Percentiles rank a stretch among this genome's conserved stretches.
Conservation (phyloP, 2,888 invertebrate genomes). For the Linyphia triangularis region DNA sequence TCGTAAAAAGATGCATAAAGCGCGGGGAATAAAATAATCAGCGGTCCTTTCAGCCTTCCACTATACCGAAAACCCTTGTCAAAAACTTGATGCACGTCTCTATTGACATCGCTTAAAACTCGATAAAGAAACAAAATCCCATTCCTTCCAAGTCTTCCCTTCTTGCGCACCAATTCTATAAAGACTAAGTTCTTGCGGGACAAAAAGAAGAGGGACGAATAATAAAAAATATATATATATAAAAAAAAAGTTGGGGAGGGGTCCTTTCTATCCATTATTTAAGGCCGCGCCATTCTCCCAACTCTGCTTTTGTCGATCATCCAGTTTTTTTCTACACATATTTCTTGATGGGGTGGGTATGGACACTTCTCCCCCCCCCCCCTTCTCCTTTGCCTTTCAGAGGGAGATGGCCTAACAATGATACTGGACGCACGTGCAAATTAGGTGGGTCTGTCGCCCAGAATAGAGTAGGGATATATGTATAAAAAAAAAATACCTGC, state of each 20-base stretch:
- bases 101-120: background rate
- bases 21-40: background rate
- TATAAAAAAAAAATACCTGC: background rate
- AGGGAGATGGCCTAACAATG: background rate
- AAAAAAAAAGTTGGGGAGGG: background rate
- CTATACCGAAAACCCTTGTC: background rate
- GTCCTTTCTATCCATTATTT: background rate
- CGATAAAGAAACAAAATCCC: background rate
- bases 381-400: background rate
- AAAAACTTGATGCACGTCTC: conserved; percentile 3
- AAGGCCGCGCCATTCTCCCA: background rate
- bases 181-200: too few relatives aligned
- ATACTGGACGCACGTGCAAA: background rate
- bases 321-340: background rate
- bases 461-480: too few relatives aligned
- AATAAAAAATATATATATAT: background rate
- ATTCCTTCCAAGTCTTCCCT: too few relatives aligned
- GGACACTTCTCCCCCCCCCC: background rate
- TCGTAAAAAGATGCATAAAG: background rate
- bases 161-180: background rate
- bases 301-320: background rate
- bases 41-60: background rate
- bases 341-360: background rate
- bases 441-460: background rate
- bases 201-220: too few relatives aligned